Base-by-base conservation (phyloP, 2,888 invertebrate genomes). In the Bombyx huttoni region DNA sequence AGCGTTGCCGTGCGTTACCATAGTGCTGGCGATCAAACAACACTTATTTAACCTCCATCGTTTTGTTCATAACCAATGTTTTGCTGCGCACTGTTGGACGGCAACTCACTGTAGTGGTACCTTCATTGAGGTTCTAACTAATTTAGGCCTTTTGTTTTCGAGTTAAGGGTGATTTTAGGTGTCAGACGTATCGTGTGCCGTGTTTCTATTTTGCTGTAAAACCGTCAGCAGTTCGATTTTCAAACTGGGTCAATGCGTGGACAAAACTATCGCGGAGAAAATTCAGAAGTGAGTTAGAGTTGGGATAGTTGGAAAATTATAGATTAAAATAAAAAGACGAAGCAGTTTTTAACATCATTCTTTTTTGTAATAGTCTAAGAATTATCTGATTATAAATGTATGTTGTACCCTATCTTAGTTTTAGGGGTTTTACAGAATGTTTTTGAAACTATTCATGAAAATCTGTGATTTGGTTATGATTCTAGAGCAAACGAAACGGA, bases 221-320 rank as follows among this genome's bases (percentile, higher is more conserved):
- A 1, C 8, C 40, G 7, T 40, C 9, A 40, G 12, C 12, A 3
- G 3, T 40, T 40, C 8, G 40, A 40, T 49, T 60, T 67, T 68
- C 78, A 90, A 89, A 75, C 91, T 91, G 91, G 91, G 91, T 77
- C 91, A 90, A 86, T 91, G 91, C 75, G 89, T 91, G 80, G 90
- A 91, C 80, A 89, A 90, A 77, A 76, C 86, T 58, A 80, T 89
- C 65, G 78, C 78, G 62, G 88, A 73, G 70, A 84, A 83, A 71
- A 72, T 81, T 58, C 67, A 77, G 58, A 71, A 78, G 84, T 86
- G 73, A 85, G 84, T 84, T 12, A 7, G 40, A 40, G 2, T 1
- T 1, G 12, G 40, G 40, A 40, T 40, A 40, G 24, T 24, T 24
- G 5, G 24, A 24, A 24, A 24, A 24, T 1, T 24, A 1, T 24